Percentiles rank a stretch among this genome's conserved stretches.
phyloP scores from a whole-genome alignment of 2,888 invertebrate genomes.

The Xanthorhoe designata region DNA sequence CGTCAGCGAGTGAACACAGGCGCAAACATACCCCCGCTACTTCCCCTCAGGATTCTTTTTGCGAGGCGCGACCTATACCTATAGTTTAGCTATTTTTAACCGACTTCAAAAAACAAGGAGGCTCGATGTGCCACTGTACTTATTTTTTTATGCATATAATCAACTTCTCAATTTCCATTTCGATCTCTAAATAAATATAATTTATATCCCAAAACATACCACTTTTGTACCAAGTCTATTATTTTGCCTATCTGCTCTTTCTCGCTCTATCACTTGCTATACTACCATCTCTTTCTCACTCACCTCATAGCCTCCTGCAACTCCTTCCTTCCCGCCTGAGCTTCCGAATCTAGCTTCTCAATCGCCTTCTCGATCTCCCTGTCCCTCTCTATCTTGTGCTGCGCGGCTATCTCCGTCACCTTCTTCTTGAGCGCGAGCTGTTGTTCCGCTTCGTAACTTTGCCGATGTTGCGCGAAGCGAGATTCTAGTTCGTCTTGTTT shows the following conservation, averaged over 20 bases:
- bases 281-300: neutral
- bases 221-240: no score
- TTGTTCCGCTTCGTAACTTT: slow-evolving; percentile 87
- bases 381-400: slow-evolving; percentile 90
- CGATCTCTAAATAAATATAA: no score
- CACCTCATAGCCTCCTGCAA: slow-evolving; percentile 86
- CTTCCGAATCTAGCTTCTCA: slow-evolving; percentile 88
- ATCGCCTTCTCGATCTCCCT: slow-evolving; percentile 91
- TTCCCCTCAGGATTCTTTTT: no score
- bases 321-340: slow-evolving; percentile 84
- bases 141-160: no score
- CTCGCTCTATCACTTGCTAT: neutral
- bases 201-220: no score
- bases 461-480: slow-evolving; percentile 88
- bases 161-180: no score
- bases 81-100: no score
- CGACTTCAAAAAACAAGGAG: no score
- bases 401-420: slow-evolving; percentile 88
- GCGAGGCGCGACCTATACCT: no score
- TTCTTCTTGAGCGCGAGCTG: slow-evolving; percentile 86
- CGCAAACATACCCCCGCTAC: no score
- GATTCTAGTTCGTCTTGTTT: slow-evolving; percentile 86
- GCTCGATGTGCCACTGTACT: no score
- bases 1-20: no score
- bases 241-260: neutral